Evolutionary conservation across 2,888 invertebrate genomes (phyloP).

Genomic region (Sthenelais limicola): DNA sequence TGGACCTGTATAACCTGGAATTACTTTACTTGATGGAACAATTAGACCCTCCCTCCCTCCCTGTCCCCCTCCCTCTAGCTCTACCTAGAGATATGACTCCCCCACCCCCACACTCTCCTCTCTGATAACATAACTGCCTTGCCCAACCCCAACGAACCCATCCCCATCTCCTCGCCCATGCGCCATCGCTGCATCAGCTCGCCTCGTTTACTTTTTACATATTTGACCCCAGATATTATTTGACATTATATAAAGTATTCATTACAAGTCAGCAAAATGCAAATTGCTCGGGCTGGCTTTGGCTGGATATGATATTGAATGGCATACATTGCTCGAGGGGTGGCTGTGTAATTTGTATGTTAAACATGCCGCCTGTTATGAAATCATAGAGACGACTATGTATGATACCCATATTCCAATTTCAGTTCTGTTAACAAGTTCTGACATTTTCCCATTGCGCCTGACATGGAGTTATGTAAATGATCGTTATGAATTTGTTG

Average conservation of each 20-base stretch:
- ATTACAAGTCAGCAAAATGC: no score
- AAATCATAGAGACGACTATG: constrained; percentile 13
- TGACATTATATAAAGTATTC: not conserved
- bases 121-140: no score
- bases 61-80: not conserved
- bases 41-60: constrained; percentile 27
- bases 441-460: constrained; percentile 34
- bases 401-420: not conserved
- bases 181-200: no score
- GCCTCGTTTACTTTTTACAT: constrained; percentile 13
- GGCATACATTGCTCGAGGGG: not conserved
- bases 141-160: no score
- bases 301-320: no score
- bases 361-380: constrained; percentile 11
- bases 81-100: not conserved
- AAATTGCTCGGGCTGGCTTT: no score
- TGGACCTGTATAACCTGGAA: constrained; percentile 22
- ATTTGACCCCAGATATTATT: not conserved
- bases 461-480: constrained; percentile 30
- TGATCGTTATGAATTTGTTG: constrained; percentile 36
- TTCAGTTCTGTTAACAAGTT: constrained; percentile 2
- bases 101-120: no score
- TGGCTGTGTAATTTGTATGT: constrained; percentile 28
- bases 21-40: constrained; percentile 25
- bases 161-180: no score